phyloP scores from a whole-genome alignment of 2,888 invertebrate genomes.

The Scelioninae gen. 1 region DNA sequence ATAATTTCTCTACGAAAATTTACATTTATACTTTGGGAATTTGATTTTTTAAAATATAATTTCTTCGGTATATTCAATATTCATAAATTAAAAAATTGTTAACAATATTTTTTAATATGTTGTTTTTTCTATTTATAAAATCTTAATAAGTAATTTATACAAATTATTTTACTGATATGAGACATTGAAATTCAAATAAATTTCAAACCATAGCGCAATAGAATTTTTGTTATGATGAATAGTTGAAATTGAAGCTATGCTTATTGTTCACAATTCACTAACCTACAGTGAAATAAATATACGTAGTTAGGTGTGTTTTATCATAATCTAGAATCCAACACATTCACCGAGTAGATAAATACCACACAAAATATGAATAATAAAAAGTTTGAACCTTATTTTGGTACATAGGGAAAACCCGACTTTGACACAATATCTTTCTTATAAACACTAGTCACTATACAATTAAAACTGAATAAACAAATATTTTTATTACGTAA shows the following conservation, averaged over 20 bases:
- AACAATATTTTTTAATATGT: too few species aligned
- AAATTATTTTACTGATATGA: background rate
- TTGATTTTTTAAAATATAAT: too few species aligned
- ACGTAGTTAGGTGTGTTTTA: conserved; percentile 31
- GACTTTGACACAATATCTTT: background rate
- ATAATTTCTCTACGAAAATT: too few species aligned
- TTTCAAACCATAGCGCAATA: background rate
- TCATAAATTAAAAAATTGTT: too few species aligned
- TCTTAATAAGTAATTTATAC: too few species aligned
- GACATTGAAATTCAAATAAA: background rate
- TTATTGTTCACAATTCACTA: conserved; percentile 15
- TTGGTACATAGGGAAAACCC: background rate
- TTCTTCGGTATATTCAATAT: too few species aligned
- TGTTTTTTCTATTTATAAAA: too few species aligned
- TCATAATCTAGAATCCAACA: conserved; percentile 38
- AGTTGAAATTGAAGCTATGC: conserved; percentile 30
- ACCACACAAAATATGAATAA: conserved; percentile 11
- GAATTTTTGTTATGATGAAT: conserved; percentile 23
- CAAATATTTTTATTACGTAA: too few species aligned
- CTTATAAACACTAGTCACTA: background rate
- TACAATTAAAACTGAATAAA: background rate
- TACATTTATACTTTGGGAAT: too few species aligned
- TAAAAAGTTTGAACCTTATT: conserved; percentile 29
- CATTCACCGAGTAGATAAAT: conserved; percentile 31
- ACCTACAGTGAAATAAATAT: background rate